phyloP scores from a whole-genome alignment of 1,140 invertebrate species.

The Dysdera silvatica region DNA sequence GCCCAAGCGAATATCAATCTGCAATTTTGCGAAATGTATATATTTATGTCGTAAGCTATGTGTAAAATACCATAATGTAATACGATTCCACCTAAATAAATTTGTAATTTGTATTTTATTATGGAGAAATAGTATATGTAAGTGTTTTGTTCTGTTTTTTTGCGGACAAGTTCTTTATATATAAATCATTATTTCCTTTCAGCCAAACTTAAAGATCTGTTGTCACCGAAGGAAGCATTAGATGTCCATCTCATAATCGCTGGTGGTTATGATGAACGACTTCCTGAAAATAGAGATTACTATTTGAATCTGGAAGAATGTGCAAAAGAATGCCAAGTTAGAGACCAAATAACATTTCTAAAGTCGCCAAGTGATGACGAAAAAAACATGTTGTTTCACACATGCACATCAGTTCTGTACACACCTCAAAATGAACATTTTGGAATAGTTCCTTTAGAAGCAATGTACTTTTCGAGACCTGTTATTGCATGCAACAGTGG shows the following conservation, averaged over 20 bases:
- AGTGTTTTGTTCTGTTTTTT: too few relatives aligned
- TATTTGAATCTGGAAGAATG: constrained; percentile 62
- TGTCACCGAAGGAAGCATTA: constrained; percentile 41
- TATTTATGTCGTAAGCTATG: too few relatives aligned
- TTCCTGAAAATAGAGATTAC: constrained; percentile 82
- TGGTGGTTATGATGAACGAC: constrained; percentile 89
- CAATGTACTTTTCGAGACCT: constrained; percentile 87
- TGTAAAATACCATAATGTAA: too few relatives aligned
- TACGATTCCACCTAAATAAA: too few relatives aligned
- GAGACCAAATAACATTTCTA: constrained; percentile 75
- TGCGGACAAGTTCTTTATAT: too few relatives aligned
- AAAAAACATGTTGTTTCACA: constrained; percentile 69
- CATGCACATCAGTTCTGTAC: constrained; percentile 75
- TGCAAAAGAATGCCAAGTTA: too few relatives aligned
- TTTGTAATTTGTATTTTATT: too few relatives aligned
- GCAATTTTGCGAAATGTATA: too few relatives aligned
- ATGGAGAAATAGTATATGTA: too few relatives aligned
- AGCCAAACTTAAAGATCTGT: constrained; percentile 36
- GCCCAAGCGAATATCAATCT: too few relatives aligned
- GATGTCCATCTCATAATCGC: constrained; percentile 79
- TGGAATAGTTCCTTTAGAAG: constrained; percentile 98
- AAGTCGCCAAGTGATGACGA: constrained; percentile 75
- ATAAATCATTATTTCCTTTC: too few relatives aligned
- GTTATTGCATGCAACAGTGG: constrained; percentile 93
- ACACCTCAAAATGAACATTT: constrained; percentile 97